Conservation (phyloP, 1,140 invertebrate species). For the Zaprionus ghesquierei region DNA sequence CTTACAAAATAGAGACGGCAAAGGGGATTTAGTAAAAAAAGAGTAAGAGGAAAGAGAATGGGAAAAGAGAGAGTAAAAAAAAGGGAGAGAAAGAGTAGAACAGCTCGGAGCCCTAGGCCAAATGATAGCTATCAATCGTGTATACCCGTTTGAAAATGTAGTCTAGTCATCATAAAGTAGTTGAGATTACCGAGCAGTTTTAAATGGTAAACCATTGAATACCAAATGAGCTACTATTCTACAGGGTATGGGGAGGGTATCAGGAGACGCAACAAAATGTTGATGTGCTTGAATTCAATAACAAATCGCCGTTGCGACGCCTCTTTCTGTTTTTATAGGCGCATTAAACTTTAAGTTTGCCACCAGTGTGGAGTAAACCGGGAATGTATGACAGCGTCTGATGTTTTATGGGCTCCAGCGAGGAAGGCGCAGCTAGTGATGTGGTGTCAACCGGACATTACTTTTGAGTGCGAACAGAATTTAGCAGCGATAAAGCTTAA, state of each 20-base stretch:
- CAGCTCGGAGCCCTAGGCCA: background rate
- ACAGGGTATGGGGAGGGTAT: background rate
- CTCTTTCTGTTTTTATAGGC: background rate
- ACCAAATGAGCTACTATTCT: background rate
- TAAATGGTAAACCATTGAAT: no score
- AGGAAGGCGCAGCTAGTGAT: slow-evolving; percentile 10
- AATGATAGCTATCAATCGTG: background rate
- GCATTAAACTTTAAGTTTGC: slow-evolving; percentile 8
- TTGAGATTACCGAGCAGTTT: no score
- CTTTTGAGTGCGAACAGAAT: slow-evolving; percentile 28
- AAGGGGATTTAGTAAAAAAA: no score
- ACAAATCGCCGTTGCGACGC: slow-evolving; percentile 3
- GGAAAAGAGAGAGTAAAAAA: background rate
- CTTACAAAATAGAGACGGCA: background rate
- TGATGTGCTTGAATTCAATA: background rate
- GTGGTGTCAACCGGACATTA: slow-evolving; percentile 56
- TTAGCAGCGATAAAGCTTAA: slow-evolving; percentile 12
- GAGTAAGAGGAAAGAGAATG: no score
- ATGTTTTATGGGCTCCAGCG: slow-evolving; percentile 13
- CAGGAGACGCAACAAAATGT: background rate
- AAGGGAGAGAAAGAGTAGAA: background rate
- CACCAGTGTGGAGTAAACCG: background rate
- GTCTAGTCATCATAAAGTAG: no score
- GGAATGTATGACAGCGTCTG: background rate
- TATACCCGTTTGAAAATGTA: no score